These are phyloP conservation scores for Ctenopoma kingsleyae DNA, from an alignment of 2,797 vertebrate genomes.

Conservation along the genomic window DNA sequence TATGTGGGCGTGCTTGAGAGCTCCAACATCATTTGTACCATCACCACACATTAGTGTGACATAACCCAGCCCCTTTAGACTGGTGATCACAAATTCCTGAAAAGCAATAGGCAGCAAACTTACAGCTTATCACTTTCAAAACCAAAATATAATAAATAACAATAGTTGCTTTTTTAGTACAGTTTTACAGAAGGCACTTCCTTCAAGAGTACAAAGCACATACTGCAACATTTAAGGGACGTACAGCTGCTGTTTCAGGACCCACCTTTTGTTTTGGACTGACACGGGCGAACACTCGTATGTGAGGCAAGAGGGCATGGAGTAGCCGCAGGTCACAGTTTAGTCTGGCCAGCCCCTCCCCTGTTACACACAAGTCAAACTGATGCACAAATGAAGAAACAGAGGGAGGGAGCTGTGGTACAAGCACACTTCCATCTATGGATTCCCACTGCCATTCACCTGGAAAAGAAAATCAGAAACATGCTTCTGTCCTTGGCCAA, in stretches of 20 bases:
- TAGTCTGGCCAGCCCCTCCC: conserved; percentile 90
- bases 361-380: conserved; percentile 92
- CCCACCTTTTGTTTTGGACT: conserved; percentile 97
- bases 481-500: conserved; percentile 1
- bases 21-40: conserved; percentile 97
- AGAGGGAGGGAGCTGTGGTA: conserved; percentile 80
- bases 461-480: conserved; percentile 62
- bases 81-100: conserved; percentile 96
- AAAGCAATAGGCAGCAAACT: conserved; percentile 8
- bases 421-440: conserved; percentile 83
- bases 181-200: too few species aligned
- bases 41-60: conserved; percentile 97
- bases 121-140: not conserved
- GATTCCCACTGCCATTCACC: conserved; percentile 91
- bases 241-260: not conserved
- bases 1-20: conserved; percentile 96
- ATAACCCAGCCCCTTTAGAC: conserved; percentile 93
- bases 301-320: conserved; percentile 88
- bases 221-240: not conserved
- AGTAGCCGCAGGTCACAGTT: conserved; percentile 80
- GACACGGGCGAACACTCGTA: conserved; percentile 94
- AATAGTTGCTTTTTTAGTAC: too few species aligned
- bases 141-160: not conserved
- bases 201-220: too few species aligned
- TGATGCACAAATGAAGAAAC: conserved; percentile 76